A percentile compares a stretch with the other conserved stretches of the same genome.
Evolutionary conservation across 2,888 invertebrate species (phyloP).

Genomic region (Spisula subtruncata): DNA sequence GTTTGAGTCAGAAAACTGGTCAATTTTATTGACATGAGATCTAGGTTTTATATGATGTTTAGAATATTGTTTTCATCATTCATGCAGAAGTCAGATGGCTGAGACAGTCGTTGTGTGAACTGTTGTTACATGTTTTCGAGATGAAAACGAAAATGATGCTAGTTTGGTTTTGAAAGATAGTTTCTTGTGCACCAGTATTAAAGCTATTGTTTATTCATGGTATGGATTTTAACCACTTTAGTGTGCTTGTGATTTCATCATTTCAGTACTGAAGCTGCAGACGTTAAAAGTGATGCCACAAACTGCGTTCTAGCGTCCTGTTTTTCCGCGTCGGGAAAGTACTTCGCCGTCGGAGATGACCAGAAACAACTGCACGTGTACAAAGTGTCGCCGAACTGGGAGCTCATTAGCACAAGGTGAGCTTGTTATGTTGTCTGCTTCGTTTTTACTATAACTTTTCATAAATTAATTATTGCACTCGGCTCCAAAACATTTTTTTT

Average conservation of each 20-base stretch:
- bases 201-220: neutral
- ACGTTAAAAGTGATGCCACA: slow-evolving; percentile 54
- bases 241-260: slow-evolving; percentile 51
- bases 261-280: slow-evolving; percentile 47
- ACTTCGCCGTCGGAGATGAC: slow-evolving; percentile 83
- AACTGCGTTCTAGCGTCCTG: slow-evolving; percentile 77
- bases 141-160: neutral
- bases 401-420: slow-evolving; percentile 60
- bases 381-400: slow-evolving; percentile 51
- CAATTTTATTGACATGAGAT: slow-evolving; percentile 81
- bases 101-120: slow-evolving; percentile 22
- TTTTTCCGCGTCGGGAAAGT: slow-evolving; percentile 79
- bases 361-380: slow-evolving; percentile 82
- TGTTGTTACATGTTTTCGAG: slow-evolving; percentile 1
- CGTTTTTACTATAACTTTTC: slow-evolving; percentile 33
- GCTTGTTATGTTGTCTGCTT: slow-evolving; percentile 32
- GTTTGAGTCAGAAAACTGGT: slow-evolving; percentile 78
- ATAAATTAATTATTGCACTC: slow-evolving; percentile 41
- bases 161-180: neutral
- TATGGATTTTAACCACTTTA: slow-evolving; percentile 23
- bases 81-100: slow-evolving; percentile 30
- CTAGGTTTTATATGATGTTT: slow-evolving; percentile 66
- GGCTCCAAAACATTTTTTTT: neutral
- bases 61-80: slow-evolving; percentile 57
- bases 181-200: neutral